Base-by-base conservation (phyloP, 2,113 vertebrate genomes). In the Eurystomus gularis region DNA sequence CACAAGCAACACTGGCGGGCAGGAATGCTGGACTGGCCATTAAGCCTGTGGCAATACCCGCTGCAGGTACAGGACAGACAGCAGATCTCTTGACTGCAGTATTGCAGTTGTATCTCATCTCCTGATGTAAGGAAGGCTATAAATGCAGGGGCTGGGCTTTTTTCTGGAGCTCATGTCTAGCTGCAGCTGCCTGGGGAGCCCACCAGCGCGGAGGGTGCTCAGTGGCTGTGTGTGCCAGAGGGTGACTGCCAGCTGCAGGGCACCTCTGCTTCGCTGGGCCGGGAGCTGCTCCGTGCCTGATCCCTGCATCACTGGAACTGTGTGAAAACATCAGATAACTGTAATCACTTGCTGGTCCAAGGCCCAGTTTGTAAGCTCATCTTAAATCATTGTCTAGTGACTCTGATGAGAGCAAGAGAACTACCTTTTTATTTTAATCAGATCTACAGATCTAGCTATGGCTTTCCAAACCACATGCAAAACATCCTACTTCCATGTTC, bases 191-290 rank as follows among this genome's bases (percentile, higher is more conserved):
- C 39, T 49, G 48, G 0, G 0, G 51, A 82, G 26, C 62, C 46
- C 3, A 0, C 2, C 2, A 2, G 18, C 5, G 8, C 21, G 25
- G 49, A 44, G n/a, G 40, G 14, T 42, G 46, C 2, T 1, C 49
- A 33, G 52, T 7, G 35, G 19, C 82, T 78, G 29, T n/a, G 51
- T 2, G 3, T 52, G 79, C 13, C 69, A 25, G 39, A 2, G 9
- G 16, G 13, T 66, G 82, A 70, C 26, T 11, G 40, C 28, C 73
- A 70, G 73, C 33, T n/a, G 54, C 23, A 25, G 75, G 54, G 54
- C 35, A 62, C 1, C 0, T 21, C 75, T 29, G 39, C 55, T 65
- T 92, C 5, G 1, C 29, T 0, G 0, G 25, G 33, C 19, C 11
- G 8, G 70, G 37, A 20, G 51, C 51, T 0, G 0, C 39, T 54